Evolutionary conservation across 2,113 vertebrate species (phyloP), one percentile per base, ranked within the genome.

Genomic region (Dermatemys mawii): DNA sequence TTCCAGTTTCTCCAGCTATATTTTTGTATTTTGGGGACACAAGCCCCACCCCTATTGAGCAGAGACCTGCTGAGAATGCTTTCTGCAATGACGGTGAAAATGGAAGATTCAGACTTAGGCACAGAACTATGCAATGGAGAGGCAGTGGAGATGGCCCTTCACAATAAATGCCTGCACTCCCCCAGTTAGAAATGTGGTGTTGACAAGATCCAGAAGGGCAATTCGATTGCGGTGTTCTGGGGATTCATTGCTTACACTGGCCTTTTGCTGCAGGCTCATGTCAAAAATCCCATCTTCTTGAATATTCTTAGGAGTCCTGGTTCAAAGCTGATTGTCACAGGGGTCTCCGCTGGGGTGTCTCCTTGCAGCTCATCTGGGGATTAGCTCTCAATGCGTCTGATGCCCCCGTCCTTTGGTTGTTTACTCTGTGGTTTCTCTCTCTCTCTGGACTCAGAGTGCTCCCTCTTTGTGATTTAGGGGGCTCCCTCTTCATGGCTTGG

Each of bases 271-370:
- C n/a, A 38, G n/a, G n/a, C 9, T 38, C 67, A 38, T 38, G 29
- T 38, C 16, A 70, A 73, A 41, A 73, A 73, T 24, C n/a, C 38
- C 22, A 38, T 70, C 67, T 19, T 38, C 67, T 70, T 70, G 38
- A 70, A 21, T 38, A 5, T 38, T 70, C n/a, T 38, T 70, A 70
- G 67, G 19, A 67, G 29, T n/a, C 60, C 32, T 4, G 35, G 35
- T n/a, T 67, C 60, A 67, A 67, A 92, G 94, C 87, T 78, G 90
- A 83, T 83, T 94, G 89, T 51, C 55, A 27, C 51, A 89, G 35
- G 78, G 32, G 32, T 88, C 87, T 51, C 6, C 12, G 41, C 73
- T 41, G 13, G 2, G 12, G 49, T 84, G 38, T 90, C 78, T 90
- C 49, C 86, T 88, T 86, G 79, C 87, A 92, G 57, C 89, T 51